Base-by-base conservation (phyloP, 2,888 invertebrate genomes). In the Chrysomela aeneicollis region DNA sequence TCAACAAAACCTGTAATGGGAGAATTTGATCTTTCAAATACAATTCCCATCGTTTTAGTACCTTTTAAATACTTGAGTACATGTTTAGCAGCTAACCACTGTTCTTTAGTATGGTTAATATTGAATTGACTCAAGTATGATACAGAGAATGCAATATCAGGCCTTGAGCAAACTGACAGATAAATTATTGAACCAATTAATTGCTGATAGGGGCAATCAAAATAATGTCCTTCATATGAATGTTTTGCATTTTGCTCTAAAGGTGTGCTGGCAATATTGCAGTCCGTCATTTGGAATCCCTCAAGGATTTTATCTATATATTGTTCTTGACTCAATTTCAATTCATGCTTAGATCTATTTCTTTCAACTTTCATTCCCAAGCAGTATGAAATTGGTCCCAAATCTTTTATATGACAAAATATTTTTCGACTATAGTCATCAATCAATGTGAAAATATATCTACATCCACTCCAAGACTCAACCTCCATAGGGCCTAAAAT, bases 81-180 rank as follows among this genome's bases (percentile, higher is more conserved):
- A 1, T 73, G 42, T 58, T 78, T 77, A 0, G 75, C 76, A 4
- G 73, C 73, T n/a, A 53, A 60, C 75, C 78, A 78, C 50, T 66
- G 60, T 50, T 35, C 21, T 30, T 61, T 35, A 30, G 21, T 26
- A 55, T 67, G 61, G 12, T 32, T 30, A 35, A 53, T 62, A 64
- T 67, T 64, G 59, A 61, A 67, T 46, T 67, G 67, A 26, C 64
- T 67, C 9, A 62, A 51, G 50, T 49, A 64, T n/a, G 59, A 53
- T 3, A 67, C 59, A 37, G 61, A 19, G 50, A 59, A 67, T 6
- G 55, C 61, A 50, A 67, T 67, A 21, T 67, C 67, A 30, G 63
- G 66, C 21, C 63, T 42, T n/a, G 60, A 52, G 19, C 52, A 54
- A n/a, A n/a, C 66, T 26, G 62, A 53, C 8, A 66, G 26, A 51